Conservation (phyloP, 2,113 vertebrate species). For the Semicossyphus pulcher region DNA sequence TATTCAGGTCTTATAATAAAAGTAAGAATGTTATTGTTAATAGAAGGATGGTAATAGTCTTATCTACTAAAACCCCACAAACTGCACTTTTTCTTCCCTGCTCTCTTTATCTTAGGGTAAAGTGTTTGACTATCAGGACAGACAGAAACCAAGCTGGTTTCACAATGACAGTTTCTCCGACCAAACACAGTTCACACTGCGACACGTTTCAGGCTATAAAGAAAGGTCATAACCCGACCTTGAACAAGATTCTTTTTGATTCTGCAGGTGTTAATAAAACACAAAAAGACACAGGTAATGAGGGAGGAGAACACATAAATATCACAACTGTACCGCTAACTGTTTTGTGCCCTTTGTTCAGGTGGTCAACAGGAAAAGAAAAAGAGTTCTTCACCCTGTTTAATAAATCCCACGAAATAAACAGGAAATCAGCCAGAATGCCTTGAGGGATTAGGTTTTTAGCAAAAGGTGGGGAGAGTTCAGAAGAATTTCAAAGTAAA, state of each 20-base stretch:
- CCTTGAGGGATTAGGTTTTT: not conserved
- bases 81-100: not conserved
- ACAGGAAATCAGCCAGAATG: conserved; percentile 10
- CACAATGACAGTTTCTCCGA: conserved; percentile 4
- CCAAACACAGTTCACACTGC: not conserved
- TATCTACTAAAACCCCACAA: not conserved
- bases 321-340: not conserved
- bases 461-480: conserved; percentile 9
- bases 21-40: not conserved
- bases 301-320: not conserved
- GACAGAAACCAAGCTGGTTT: not conserved
- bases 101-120: not conserved
- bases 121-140: conserved; percentile 12
- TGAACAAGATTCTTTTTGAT: not conserved
- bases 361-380: not conserved
- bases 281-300: too few relatives aligned
- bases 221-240: not conserved
- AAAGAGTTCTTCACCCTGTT: not conserved
- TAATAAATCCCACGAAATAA: not conserved
- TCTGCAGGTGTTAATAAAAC: not conserved
- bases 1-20: not conserved
- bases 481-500: not conserved
- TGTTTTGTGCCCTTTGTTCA: conserved; percentile 23
- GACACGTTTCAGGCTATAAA: not conserved
- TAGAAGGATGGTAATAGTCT: not conserved